Evolutionary conservation across 2,888 invertebrate genomes (phyloP), one percentile per base, ranked within the genome.

Genomic region (Pocota personata): DNA sequence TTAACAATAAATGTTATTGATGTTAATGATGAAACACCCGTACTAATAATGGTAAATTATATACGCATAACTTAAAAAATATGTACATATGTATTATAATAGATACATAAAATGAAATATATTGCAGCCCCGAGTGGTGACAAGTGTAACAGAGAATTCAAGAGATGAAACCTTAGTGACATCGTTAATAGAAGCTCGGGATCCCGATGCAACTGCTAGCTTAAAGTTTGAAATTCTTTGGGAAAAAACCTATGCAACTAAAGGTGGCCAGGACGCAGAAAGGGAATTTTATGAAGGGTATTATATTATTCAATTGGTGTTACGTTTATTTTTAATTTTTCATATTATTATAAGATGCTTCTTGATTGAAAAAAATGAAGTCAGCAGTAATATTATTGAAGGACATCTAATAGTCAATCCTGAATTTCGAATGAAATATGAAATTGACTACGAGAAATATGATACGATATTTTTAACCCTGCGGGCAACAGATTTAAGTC

Each of bases 11-110:
- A 93, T 67, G 93, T 97, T 0, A 88, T 92, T 5, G 96, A 97
- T 91, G 94, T 96, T 50, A 96, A 97, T 91, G 96, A 97, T 90
- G 95, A 95, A 72, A 94, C 95, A 0, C 97, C 97, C 0, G 93
- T 93, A 46, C 93, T 96, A 12, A 91, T 93, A 78, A 91, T 95
- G 93, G 95, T 95, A 92, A 93, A 92, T 43, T 24, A 5, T 24
- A 30, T 16, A 37, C 12, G 6, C 32, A 6, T 12, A 50, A 43
- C n/a, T 30, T 27, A 43, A 7, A n/a, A 55, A 24, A 55, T 30
- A 8, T 14, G 32, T 52, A 30, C 0, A 50, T 37, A 32, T 40
- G 7, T 24, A 48, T 27, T 37, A 30, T 57, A n/a, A 32, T 32
- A 72, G 8, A 19, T 46, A 60, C 24, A 21, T 3, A 24, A 69